Conservation (phyloP, 1,140 invertebrate genomes). For the Philotrypesis tridentata region DNA sequence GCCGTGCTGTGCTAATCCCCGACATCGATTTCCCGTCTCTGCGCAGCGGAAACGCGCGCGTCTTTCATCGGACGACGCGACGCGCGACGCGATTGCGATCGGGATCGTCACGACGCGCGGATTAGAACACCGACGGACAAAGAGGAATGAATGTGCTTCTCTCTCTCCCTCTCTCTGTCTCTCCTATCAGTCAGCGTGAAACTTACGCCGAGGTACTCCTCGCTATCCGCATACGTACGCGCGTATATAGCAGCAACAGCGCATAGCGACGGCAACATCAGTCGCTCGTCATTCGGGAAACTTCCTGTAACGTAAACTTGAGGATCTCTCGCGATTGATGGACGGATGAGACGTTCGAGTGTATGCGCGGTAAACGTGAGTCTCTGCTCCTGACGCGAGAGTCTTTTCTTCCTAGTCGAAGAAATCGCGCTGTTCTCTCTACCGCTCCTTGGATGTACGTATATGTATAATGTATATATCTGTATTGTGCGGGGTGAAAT, state of each 20-base stretch:
- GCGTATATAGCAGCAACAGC: no score
- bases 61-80: no score
- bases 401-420: neutral
- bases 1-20: constrained; percentile 2
- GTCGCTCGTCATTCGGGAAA: neutral
- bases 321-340: neutral
- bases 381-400: neutral
- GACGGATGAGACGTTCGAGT: neutral
- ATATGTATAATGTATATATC: neutral
- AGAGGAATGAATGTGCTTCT: neutral
- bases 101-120: neutral
- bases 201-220: no score
- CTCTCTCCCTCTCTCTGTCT: neutral
- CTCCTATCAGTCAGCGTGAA: neutral
- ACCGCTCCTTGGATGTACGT: neutral
- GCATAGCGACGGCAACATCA: no score
- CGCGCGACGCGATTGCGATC: no score
- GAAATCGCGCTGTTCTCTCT: neutral
- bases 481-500: no score
- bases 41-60: no score
- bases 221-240: no score
- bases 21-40: constrained; percentile 8
- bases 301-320: neutral
- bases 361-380: no score
- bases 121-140: neutral